Evolutionary conservation across 2,113 vertebrate genomes (phyloP).

Genomic region (Neolamprologus sp.): DNA sequence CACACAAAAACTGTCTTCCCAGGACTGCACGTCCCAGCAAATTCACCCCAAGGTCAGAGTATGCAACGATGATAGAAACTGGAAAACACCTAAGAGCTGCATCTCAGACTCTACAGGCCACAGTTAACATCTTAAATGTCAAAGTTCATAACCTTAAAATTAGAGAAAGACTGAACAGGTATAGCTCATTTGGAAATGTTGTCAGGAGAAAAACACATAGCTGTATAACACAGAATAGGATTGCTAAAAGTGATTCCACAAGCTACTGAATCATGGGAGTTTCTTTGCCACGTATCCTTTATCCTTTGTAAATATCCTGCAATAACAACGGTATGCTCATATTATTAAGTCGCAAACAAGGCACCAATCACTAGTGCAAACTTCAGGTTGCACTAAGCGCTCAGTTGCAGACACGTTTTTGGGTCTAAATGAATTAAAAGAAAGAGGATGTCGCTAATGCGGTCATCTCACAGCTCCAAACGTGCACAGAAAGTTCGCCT

Average conservation of each 20-base stretch:
- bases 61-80: background rate
- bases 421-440: background rate
- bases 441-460: background rate
- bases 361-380: background rate
- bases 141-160: background rate
- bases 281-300: background rate
- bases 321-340: background rate
- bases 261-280: background rate
- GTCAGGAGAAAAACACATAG: background rate
- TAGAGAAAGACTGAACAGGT: background rate
- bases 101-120: background rate
- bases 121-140: background rate
- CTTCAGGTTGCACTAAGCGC: background rate
- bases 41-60: background rate
- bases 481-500: background rate
- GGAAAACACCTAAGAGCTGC: background rate
- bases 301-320: background rate
- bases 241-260: background rate
- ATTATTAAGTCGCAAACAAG: accelerated
- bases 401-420: background rate
- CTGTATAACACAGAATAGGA: background rate
- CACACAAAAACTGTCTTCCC: background rate
- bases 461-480: background rate
- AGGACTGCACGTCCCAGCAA: background rate
- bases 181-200: background rate